Conservation (phyloP, 2,888 invertebrate genomes). For the Drosophila maculinotata region DNA sequence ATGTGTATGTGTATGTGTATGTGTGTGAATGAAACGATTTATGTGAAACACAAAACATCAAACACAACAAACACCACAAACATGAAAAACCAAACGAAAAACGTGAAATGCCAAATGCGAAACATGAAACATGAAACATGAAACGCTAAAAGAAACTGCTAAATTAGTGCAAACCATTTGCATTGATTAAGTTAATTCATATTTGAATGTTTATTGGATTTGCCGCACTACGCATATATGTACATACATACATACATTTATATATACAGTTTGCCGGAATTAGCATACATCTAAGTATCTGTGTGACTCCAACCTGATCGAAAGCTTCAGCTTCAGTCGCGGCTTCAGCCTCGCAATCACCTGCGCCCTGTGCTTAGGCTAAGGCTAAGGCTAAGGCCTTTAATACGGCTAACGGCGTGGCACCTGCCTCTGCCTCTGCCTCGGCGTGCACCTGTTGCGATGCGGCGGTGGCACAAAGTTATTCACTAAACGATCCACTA, state of each 20-base stretch:
- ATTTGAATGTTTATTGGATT: slow-evolving; percentile 61
- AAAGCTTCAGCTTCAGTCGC: slow-evolving; percentile 2
- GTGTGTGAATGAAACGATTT: slow-evolving; percentile 14
- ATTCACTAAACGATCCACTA: slow-evolving; percentile 50
- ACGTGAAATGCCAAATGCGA: slow-evolving; percentile 4
- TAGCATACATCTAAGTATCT: slow-evolving; percentile 18
- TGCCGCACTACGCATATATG: slow-evolving; percentile 29
- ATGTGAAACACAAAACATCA: slow-evolving; percentile 8
- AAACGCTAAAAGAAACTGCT: slow-evolving; percentile 47
- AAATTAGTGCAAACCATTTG: slow-evolving; percentile 78
- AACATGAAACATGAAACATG: slow-evolving; percentile 30
- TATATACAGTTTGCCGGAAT: slow-evolving; percentile 5
- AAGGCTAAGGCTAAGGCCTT: neutral
- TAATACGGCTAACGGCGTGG: neutral
- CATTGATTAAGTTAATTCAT: slow-evolving; percentile 72
- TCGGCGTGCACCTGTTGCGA: slow-evolving; percentile 61
- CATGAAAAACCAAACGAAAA: neutral
- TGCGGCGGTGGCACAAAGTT: slow-evolving; percentile 39
- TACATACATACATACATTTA: neutral
- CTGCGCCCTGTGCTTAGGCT: slow-evolving; percentile 5
- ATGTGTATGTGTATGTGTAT: neutral
- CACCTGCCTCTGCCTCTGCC: slow-evolving; percentile 5
- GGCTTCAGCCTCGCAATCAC: slow-evolving; percentile 1
- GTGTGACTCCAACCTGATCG: slow-evolving; percentile 35
- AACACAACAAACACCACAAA: neutral